Evolutionary conservation across 2,888 invertebrate genomes (phyloP).

Genomic region (Epistrophella euchroma): DNA sequence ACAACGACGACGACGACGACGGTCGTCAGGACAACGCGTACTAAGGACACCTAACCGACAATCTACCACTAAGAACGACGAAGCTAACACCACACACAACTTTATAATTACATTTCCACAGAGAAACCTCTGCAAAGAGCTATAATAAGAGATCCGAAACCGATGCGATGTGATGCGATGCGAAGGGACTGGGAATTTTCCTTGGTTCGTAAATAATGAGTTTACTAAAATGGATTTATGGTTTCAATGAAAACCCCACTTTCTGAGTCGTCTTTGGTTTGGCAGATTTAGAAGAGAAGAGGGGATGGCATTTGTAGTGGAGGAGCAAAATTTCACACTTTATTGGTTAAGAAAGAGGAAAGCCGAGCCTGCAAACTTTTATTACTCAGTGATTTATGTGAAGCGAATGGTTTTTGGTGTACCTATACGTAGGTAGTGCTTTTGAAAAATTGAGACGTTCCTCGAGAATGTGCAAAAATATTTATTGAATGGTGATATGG

Average conservation of each 20-base stretch:
- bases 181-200: neutral
- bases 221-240: constrained; percentile 75
- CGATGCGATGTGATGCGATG: constrained; percentile 20
- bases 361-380: constrained; percentile 65
- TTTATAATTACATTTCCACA: constrained; percentile 69
- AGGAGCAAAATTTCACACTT: constrained; percentile 57
- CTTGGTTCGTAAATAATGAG: constrained; percentile 69
- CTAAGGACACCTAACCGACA: constrained; percentile 32
- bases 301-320: neutral
- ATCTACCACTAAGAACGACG: constrained; percentile 34
- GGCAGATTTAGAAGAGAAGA: neutral
- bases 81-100: constrained; percentile 50
- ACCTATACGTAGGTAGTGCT: neutral
- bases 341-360: constrained; percentile 57
- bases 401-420: constrained; percentile 5
- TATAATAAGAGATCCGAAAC: constrained; percentile 21
- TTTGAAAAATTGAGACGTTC: constrained; percentile 48
- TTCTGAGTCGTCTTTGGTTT: neutral
- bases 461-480: constrained; percentile 31
- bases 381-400: constrained; percentile 66
- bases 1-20: neutral
- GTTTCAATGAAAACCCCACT: constrained; percentile 56
- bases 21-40: neutral
- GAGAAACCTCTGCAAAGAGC: constrained; percentile 54
- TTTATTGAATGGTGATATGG: constrained; percentile 6